Percentiles rank a stretch among this genome's conserved stretches.
Conservation (phyloP, 2,113 vertebrate genomes). For the Rhinopomastus cyanomelas region DNA sequence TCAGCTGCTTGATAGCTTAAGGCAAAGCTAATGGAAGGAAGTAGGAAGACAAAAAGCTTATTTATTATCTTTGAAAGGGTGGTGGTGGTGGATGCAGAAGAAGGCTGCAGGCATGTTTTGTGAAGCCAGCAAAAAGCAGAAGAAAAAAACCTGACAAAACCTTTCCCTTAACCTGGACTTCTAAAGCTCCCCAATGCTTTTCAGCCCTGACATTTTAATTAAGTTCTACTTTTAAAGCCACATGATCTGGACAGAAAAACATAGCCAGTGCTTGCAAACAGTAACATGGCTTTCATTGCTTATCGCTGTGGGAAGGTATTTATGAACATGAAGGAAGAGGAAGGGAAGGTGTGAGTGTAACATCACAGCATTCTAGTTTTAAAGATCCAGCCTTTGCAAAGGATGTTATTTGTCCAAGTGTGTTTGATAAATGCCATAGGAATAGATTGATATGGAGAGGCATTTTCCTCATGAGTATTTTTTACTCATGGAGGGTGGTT, state of each 20-base stretch:
- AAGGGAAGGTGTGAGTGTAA: neutral
- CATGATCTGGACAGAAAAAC: neutral
- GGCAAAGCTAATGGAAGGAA: constrained; percentile 42
- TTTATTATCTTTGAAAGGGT: constrained; percentile 25
- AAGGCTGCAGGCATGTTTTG: neutral
- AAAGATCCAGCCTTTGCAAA: neutral
- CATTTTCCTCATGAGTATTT: neutral
- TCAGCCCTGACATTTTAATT: neutral
- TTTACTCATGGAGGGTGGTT: neutral
- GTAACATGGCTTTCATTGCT: neutral
- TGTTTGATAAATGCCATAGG: neutral
- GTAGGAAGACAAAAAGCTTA: constrained; percentile 20
- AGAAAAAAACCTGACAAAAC: neutral
- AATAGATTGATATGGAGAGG: neutral
- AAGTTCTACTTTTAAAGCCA: neutral
- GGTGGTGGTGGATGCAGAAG: neutral
- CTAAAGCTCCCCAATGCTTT: neutral
- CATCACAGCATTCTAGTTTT: neutral
- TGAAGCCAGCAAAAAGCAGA: neutral
- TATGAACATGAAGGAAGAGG: neutral
- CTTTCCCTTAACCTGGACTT: neutral
- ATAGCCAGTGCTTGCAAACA: neutral
- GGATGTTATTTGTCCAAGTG: neutral
- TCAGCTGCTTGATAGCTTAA: constrained; percentile 32
- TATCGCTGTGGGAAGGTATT: neutral